A percentile compares a stretch with the other conserved stretches of the same genome.
Evolutionary conservation across 2,113 vertebrate species (phyloP).

Genomic region (Sorex araneus): DNA sequence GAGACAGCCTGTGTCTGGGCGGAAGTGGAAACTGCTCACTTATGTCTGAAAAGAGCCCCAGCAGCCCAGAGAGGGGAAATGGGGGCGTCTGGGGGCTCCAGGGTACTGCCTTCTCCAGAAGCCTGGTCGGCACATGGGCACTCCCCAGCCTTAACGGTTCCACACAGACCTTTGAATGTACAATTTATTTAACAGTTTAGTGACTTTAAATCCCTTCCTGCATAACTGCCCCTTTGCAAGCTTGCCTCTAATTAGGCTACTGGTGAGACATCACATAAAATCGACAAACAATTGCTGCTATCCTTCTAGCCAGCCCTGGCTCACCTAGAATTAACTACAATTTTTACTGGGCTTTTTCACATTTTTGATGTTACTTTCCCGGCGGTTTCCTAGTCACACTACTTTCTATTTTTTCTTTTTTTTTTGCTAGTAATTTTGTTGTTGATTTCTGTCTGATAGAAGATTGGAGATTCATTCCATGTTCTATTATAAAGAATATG

Average conservation of each 20-base stretch:
- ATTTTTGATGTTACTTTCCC: not conserved
- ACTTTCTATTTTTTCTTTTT: not conserved
- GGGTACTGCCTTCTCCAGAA: constrained; percentile 75
- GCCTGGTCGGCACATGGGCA: constrained; percentile 88
- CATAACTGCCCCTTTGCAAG: constrained; percentile 88
- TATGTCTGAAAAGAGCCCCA: constrained; percentile 83
- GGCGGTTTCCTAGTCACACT: constrained; percentile 13
- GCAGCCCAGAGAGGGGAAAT: constrained; percentile 52
- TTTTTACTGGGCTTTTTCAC: not conserved
- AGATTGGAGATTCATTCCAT: not conserved
- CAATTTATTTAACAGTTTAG: constrained; percentile 91
- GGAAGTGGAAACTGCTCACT: constrained; percentile 85
- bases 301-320: constrained; percentile 65
- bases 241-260: constrained; percentile 89
- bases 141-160: constrained; percentile 87
- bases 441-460: too few relatives aligned
- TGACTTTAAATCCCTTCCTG: constrained; percentile 91
- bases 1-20: constrained; percentile 54
- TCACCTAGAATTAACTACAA: not conserved
- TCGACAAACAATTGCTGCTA: constrained; percentile 68
- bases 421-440: too few relatives aligned
- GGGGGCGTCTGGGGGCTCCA: not conserved
- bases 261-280: constrained; percentile 85
- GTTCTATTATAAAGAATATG: not conserved
- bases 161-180: constrained; percentile 91